phyloP scores from a whole-genome alignment of 2,888 invertebrate species.

The Cheilosia vulpina region DNA sequence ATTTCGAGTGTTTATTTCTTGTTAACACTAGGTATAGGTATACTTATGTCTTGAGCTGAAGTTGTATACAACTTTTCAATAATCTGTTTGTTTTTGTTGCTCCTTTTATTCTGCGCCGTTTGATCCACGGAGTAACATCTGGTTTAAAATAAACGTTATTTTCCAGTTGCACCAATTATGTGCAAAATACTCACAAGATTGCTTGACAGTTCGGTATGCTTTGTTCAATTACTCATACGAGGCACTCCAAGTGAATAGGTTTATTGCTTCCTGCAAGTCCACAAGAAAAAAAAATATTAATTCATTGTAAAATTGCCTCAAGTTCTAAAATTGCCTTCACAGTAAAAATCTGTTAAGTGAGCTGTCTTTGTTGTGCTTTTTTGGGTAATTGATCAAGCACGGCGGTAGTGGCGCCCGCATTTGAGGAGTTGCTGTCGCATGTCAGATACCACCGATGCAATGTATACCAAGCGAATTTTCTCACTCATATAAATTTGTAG shows the following conservation, averaged over 20 bases:
- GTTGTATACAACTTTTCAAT: no score
- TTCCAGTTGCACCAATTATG: no score
- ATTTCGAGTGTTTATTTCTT: no score
- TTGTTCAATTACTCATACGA: not conserved
- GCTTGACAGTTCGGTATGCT: slow-evolving; percentile 1
- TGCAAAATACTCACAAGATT: not conserved
- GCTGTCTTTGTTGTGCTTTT: slow-evolving; percentile 20
- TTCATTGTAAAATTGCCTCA: slow-evolving; percentile 18
- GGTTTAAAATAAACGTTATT: no score
- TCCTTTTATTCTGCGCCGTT: no score
- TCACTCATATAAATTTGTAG: no score
- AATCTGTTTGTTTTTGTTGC: no score
- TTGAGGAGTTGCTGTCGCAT: not conserved
- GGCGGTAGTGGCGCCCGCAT: slow-evolving; percentile 54
- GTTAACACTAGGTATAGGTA: no score
- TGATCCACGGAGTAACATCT: no score
- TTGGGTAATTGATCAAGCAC: slow-evolving; percentile 35
- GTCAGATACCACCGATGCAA: not conserved
- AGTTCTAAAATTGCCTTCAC: not conserved
- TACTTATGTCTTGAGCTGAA: no score
- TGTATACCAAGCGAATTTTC: not conserved
- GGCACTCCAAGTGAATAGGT: not conserved
- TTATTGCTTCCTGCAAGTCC: slow-evolving; percentile 35
- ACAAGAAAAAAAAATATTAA: slow-evolving; percentile 4
- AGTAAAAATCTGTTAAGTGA: slow-evolving; percentile 3